A percentile compares a stretch with the other conserved stretches of the same genome.
Evolutionary conservation across 2,113 vertebrate genomes (phyloP).

Genomic region (Cinclus cinclus): DNA sequence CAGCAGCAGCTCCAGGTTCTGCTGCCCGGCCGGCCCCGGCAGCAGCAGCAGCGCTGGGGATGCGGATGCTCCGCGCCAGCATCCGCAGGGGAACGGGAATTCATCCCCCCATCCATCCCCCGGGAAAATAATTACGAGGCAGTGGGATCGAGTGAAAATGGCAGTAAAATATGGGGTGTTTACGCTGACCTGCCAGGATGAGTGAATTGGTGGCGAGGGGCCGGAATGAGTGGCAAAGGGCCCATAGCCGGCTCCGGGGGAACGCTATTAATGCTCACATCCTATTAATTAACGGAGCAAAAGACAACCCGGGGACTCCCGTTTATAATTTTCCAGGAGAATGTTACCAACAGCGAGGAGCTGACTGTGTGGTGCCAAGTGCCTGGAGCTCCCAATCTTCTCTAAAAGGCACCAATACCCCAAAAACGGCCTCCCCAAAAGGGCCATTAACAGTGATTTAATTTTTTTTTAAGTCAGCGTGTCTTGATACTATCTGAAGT

Average conservation of each 20-base stretch:
- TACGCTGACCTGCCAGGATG: neutral
- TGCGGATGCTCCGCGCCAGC: neutral
- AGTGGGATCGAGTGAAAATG: neutral
- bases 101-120: neutral
- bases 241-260: neutral
- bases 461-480: accelerated
- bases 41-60: neutral
- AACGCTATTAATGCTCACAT: neutral
- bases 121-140: neutral
- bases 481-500: neutral
- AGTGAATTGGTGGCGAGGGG: neutral
- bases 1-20: neutral
- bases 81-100: neutral
- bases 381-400: neutral
- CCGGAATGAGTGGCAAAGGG: neutral
- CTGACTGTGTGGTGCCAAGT: neutral
- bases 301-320: neutral
- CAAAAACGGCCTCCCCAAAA: neutral
- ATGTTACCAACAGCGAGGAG: neutral
- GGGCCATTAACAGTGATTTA: neutral
- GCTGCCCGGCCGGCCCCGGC: neutral
- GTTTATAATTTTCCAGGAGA: neutral
- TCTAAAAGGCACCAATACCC: neutral
- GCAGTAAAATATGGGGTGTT: neutral
- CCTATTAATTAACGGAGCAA: neutral